Base-by-base conservation (phyloP, 1,140 invertebrate species). In the Zaprionus lachaisei region DNA sequence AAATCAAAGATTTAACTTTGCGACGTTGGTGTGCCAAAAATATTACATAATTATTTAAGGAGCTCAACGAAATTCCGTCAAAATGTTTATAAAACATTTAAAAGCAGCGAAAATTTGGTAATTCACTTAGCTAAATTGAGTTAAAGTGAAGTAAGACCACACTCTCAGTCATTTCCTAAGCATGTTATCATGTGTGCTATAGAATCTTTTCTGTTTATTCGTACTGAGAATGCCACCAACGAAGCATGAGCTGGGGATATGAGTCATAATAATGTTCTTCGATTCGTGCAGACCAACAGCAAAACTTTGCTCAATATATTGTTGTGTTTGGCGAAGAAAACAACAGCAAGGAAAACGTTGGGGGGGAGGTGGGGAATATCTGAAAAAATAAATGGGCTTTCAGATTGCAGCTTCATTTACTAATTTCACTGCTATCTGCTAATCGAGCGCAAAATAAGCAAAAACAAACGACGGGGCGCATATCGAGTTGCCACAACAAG, bases 361-460 rank as follows among this genome's bases (percentile, higher is more conserved):
- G 55, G 61, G 24, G 67, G 41, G 49, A 60, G 57, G 9, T 22
- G n/a, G 17, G 44, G 37, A 54, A 34, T 38, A 58, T 26, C 41
- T 34, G 37, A 69, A 89, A 44, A 84, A 71, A 90, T 90, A 89
- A 90, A 89, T 89, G 80, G 86, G 70, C 86, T 81, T 89, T 73
- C 69, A 85, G 85, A 89, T 89, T 89, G 86, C 81, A 89, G 85
- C 85, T 89, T 90, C 79, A 90, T 89, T 89, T 89, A 82, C 85
- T 90, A 89, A 89, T 89, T 89, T 89, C 79, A 74, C 54, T 84
- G 83, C 84, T 89, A 90, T 89, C 84, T 89, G 79, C 84, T 89
- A 90, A 89, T 89, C 84, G 84, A 90, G 85, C 84, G 85, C 85
- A 81, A 90, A 89, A 90, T 90, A 89, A 89, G 84, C 82, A 85